Conservation (phyloP, 2,113 vertebrate species). For the Lamprologus callipterus region DNA sequence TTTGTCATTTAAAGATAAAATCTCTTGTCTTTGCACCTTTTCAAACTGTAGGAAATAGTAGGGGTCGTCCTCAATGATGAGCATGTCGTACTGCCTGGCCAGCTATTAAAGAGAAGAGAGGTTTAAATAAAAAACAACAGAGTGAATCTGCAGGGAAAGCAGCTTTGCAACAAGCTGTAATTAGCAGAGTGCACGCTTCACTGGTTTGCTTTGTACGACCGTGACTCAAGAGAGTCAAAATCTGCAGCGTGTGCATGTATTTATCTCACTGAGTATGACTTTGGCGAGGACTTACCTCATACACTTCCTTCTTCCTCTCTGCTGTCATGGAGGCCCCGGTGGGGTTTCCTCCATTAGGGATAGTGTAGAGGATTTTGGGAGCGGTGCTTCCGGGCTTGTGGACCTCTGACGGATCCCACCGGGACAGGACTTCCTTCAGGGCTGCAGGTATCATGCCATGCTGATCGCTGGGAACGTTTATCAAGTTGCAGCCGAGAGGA, state of each 20-base stretch:
- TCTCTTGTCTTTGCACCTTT: slow-evolving; percentile 70
- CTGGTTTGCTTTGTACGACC: background rate
- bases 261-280: background rate
- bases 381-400: slow-evolving; percentile 50
- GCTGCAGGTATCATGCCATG: slow-evolving; percentile 83
- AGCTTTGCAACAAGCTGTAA: background rate
- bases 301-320: slow-evolving; percentile 84
- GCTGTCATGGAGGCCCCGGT: slow-evolving; percentile 82
- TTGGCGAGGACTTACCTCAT: slow-evolving; percentile 71
- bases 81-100: slow-evolving; percentile 85
- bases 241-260: background rate
- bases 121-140: background rate
- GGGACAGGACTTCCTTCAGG: slow-evolving; percentile 77
- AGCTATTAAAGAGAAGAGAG: slow-evolving; percentile 69
- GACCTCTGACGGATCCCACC: slow-evolving; percentile 79
- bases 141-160: background rate
- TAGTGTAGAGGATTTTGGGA: slow-evolving; percentile 86
- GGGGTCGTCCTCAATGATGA: slow-evolving; percentile 96
- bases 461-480: slow-evolving; percentile 83
- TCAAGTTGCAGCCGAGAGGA: slow-evolving; percentile 85
- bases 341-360: slow-evolving; percentile 93
- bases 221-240: background rate
- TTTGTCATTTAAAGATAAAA: background rate
- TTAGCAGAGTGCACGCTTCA: background rate
- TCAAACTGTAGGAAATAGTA: slow-evolving; percentile 95